Evolutionary conservation across 1,140 invertebrate genomes (phyloP).

Genomic region (Euwallacea similis): DNA sequence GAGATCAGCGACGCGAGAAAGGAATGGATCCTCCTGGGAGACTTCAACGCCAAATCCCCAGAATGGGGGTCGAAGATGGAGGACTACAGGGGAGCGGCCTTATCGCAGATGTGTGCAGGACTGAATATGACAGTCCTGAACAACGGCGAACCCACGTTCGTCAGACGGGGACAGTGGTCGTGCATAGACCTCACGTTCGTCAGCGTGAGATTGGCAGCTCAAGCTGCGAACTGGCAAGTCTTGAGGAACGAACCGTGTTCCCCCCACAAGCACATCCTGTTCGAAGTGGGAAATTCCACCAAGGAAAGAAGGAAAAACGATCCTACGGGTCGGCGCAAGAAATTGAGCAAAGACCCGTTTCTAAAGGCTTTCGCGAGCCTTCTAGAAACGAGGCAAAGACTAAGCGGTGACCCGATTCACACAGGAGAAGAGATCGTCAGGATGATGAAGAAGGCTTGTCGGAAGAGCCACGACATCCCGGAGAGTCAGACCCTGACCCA

Average conservation of each 20-base stretch:
- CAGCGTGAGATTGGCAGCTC: not conserved
- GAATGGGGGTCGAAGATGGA: constrained; percentile 33
- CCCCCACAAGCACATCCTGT: constrained; percentile 9
- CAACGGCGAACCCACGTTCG: constrained; percentile 12
- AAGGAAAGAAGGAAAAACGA: not conserved
- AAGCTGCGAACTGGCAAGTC: constrained; percentile 2
- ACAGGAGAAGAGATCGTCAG: not conserved
- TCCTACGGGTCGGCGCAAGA: not conserved
- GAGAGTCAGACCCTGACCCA: not conserved
- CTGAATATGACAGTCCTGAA: constrained; percentile 15
- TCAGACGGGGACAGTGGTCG: not conserved
- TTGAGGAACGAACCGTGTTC: not conserved
- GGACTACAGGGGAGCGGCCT: constrained; percentile 33
- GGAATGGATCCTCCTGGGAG: constrained; percentile 14
- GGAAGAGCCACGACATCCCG: not conserved
- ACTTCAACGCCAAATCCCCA: constrained; percentile 39
- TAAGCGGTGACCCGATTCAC: not conserved
- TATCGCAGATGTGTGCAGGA: constrained; percentile 25
- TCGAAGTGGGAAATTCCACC: not conserved
- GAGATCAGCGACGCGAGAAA: not conserved
- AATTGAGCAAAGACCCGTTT: not conserved
- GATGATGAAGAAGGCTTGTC: not conserved
- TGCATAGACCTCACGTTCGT: constrained; percentile 18
- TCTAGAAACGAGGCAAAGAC: not conserved
- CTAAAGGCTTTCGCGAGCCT: not conserved